Evolutionary conservation across 2,113 vertebrate genomes (phyloP).

Genomic region (Catagonus wagneri): DNA sequence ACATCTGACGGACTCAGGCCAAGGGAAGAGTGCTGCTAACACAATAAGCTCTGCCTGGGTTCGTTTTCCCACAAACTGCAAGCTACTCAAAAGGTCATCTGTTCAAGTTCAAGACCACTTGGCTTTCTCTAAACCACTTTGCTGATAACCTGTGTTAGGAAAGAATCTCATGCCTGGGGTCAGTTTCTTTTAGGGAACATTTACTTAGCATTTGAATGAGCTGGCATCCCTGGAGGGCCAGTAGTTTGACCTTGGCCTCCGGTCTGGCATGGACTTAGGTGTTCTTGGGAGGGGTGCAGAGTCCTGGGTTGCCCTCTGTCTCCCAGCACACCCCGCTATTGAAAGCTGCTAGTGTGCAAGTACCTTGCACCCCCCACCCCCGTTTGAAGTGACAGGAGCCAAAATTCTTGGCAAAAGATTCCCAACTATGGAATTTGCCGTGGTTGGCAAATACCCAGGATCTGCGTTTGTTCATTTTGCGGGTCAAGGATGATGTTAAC

Average conservation of each 20-base stretch:
- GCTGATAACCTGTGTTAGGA: constrained; percentile 3
- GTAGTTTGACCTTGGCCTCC: constrained; percentile 1
- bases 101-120: neutral
- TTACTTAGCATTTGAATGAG: constrained; percentile 38
- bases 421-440: neutral
- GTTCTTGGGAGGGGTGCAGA: neutral
- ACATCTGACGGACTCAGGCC: neutral
- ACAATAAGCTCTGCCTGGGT: neutral
- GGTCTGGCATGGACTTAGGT: neutral
- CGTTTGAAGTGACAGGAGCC: neutral
- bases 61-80: neutral
- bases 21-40: neutral
- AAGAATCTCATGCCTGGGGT: constrained; percentile 26
- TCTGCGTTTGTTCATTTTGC: neutral
- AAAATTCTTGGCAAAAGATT: neutral
- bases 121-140: constrained; percentile 43
- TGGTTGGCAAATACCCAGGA: neutral
- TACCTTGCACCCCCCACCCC: too few relatives aligned
- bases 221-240: neutral
- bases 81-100: constrained; percentile 26
- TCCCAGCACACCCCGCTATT: neutral
- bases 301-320: neutral
- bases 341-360: neutral
- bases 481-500: neutral
- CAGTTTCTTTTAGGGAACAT: constrained; percentile 20